Conservation (phyloP, 1,140 invertebrate species). For the Delia radicum region DNA sequence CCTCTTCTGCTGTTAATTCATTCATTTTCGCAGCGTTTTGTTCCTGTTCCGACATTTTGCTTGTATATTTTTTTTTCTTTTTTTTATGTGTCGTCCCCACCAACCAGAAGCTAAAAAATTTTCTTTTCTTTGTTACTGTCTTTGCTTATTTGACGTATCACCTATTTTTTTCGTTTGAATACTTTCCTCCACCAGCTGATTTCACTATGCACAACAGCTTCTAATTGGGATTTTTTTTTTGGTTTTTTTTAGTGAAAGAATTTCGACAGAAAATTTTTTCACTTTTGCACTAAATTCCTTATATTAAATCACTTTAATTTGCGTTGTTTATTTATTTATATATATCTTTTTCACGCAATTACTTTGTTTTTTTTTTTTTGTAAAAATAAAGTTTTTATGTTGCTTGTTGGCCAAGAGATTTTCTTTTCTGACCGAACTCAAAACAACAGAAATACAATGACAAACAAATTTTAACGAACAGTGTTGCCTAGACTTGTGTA, state of each 20-base stretch:
- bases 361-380: background rate
- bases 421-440: background rate
- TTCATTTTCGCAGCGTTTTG: slow-evolving; percentile 58
- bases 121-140: background rate
- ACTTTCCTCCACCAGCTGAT: background rate
- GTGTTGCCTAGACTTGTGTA: background rate
- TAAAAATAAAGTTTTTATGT: background rate
- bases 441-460: background rate
- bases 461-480: background rate
- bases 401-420: background rate
- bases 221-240: background rate
- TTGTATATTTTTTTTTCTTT: background rate
- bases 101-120: background rate
- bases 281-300: background rate
- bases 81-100: background rate
- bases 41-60: slow-evolving; percentile 26
- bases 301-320: background rate
- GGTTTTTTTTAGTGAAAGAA: no score
- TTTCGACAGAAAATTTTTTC: background rate
- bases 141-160: background rate
- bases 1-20: slow-evolving; percentile 75
- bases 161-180: background rate
- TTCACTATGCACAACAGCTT: background rate
- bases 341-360: background rate
- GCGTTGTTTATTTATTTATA: no score